Evolutionary conservation across 92 coral and sea anemone species (phyloP), one percentile per base, ranked within the genome.

Genomic region (Parazoanthus darwini): DNA sequence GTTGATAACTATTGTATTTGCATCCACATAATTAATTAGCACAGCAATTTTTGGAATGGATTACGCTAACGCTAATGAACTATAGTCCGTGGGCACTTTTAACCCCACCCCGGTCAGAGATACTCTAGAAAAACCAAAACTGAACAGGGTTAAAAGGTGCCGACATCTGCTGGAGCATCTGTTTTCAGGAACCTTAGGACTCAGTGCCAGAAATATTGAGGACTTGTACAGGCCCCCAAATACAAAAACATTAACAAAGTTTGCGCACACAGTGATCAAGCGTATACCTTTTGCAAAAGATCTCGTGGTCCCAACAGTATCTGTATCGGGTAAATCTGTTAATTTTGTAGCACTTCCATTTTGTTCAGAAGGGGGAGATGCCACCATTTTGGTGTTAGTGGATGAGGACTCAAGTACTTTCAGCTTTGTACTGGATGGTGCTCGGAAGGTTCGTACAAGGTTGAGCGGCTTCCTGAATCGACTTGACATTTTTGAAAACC

Each of bases 401-500:
- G 82, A 56, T 36, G 89, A 29, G 33, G 33, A 46, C 18, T 86
- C 89, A 10, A 86, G 38, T 22, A 77, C 82, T 44, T 42, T 77
- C 29, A 85, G 83, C 77, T 78, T 77, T 20, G 86, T 79, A 8
- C 65, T 54, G 15, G 94, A 89, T 3, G 94, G 86, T 5, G 83
- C 76, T 33, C 92, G 85, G 20, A 91, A 80, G 36, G 94, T 91
- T 66, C 97, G 95, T 18, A 80, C 88, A 36, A 91, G 51, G 58
- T 91, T 89, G 16, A 94, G 81, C 84, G 8, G 8, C 1, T 91
- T 93, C 29, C 93, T 92, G 66, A 94, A 88, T 77, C 94, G 86
- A 54, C 85, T 90, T 16, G 98, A 93, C 92, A 94, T 85, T 86
- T 93, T 91, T 8, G 96, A 90, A 96, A 93, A 94, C 98, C 98